A percentile compares a stretch with the other conserved stretches of the same genome.
Evolutionary conservation across 2,888 invertebrate genomes (phyloP).

Genomic region (Dicranocentrus wangi): DNA sequence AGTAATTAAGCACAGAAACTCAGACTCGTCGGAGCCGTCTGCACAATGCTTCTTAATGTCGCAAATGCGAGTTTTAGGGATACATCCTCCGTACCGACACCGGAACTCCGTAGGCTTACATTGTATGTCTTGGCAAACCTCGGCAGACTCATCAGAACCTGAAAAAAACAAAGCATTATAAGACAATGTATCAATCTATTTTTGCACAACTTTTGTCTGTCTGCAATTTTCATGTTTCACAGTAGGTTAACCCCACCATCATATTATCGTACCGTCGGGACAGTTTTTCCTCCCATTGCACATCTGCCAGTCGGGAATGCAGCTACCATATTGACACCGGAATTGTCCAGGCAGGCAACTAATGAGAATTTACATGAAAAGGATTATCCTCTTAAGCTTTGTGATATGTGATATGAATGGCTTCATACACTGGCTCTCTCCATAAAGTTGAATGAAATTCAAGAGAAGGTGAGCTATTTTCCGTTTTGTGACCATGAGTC

Average conservation of each 20-base stretch:
- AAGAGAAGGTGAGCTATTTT: too few relatives aligned
- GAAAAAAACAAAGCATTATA: slow-evolving; percentile 51
- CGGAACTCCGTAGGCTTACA: slow-evolving; percentile 69
- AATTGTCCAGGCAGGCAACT: slow-evolving; percentile 71
- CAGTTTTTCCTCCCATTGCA: slow-evolving; percentile 64
- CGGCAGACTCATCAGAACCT: slow-evolving; percentile 70
- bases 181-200: background rate
- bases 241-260: too few relatives aligned
- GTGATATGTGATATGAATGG: too few relatives aligned
- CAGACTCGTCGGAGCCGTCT: slow-evolving; percentile 70
- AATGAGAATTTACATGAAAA: slow-evolving; percentile 14
- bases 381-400: too few relatives aligned
- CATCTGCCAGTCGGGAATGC: slow-evolving; percentile 70
- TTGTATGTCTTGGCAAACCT: slow-evolving; percentile 66
- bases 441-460: too few relatives aligned
- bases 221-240: too few relatives aligned
- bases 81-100: slow-evolving; percentile 69
- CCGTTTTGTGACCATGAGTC: too few relatives aligned
- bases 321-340: slow-evolving; percentile 71
- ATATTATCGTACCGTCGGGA: slow-evolving; percentile 67
- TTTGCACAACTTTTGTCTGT: too few relatives aligned
- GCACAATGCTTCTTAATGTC: slow-evolving; percentile 69
- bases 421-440: too few relatives aligned
- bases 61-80: slow-evolving; percentile 56
- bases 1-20: slow-evolving; percentile 71